Percentiles rank a stretch among this genome's conserved stretches.
Evolutionary conservation across 1,140 invertebrate genomes (phyloP).

Genomic region (Steinernema khuongi): DNA sequence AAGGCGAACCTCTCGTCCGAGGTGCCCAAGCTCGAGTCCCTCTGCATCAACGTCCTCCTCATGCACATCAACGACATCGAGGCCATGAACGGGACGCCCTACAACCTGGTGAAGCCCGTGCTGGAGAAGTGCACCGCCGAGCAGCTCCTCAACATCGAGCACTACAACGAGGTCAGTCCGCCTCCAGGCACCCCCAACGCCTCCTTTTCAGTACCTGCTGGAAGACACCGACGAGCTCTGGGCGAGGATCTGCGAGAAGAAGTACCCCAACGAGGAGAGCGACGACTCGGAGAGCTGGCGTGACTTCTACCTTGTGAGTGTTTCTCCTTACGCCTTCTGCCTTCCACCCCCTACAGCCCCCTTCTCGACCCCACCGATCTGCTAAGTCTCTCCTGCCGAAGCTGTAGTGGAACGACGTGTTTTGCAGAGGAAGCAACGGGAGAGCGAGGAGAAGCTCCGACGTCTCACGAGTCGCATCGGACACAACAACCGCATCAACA

Average conservation of each 20-base stretch:
- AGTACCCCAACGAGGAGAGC: neutral
- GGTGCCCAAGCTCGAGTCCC: neutral
- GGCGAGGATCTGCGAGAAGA: neutral
- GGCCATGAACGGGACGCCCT: neutral
- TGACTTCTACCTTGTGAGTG: neutral
- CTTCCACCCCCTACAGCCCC: neutral
- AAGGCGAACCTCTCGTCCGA: neutral
- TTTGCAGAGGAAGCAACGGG: neutral
- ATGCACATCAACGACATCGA: neutral
- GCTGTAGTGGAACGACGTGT: neutral
- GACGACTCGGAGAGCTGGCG: neutral
- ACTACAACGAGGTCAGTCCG: neutral
- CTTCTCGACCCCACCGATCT: neutral
- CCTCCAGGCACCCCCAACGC: neutral
- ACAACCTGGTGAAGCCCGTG: neutral
- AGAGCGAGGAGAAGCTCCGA: neutral
- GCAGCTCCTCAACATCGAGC: neutral
- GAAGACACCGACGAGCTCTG: slow-evolving; percentile 3
- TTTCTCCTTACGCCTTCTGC: neutral
- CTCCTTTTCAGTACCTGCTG: neutral
- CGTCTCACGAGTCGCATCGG: neutral
- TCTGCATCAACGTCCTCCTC: neutral
- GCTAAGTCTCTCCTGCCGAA: neutral
- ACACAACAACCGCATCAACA: neutral
- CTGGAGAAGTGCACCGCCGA: neutral